phyloP scores from a whole-genome alignment of 2,113 vertebrate genomes.

The Lepisosteus osseus region DNA sequence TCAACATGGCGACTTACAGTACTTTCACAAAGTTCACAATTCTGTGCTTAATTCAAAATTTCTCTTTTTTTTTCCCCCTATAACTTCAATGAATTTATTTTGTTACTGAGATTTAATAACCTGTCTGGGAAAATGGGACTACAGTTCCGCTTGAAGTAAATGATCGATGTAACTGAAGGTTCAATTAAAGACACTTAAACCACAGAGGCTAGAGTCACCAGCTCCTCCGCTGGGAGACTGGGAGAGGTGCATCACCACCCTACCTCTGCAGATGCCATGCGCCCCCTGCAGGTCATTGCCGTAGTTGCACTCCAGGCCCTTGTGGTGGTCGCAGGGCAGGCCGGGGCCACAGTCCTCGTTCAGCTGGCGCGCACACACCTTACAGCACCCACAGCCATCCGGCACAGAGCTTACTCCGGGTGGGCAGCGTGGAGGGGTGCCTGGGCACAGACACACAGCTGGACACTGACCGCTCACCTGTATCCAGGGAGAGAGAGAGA shows the following conservation, averaged over 20 bases:
- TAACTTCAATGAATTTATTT: too few species aligned
- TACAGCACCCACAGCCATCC: conserved; percentile 86
- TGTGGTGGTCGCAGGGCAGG: conserved; percentile 87
- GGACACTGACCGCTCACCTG: conserved; percentile 67
- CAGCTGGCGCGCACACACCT: conserved; percentile 87
- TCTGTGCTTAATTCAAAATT: too few species aligned
- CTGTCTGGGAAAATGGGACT: too few species aligned
- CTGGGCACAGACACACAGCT: conserved; percentile 73
- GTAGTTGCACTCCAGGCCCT: conserved; percentile 93
- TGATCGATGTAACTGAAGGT: too few species aligned
- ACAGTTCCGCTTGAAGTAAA: too few species aligned
- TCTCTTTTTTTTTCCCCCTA: too few species aligned
- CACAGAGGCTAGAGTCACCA: conserved; percentile 18
- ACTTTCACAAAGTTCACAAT: too few species aligned
- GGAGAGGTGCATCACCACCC: conserved; percentile 32
- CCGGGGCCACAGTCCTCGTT: conserved; percentile 84
- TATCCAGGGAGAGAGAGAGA: neutral
- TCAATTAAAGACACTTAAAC: too few species aligned
- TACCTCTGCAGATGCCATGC: conserved; percentile 90
- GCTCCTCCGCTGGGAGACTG: too few species aligned
- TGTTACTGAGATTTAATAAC: too few species aligned
- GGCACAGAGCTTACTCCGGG: conserved; percentile 79
- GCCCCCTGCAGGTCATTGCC: conserved; percentile 76
- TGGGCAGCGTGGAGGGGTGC: conserved; percentile 66
- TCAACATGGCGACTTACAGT: too few species aligned